Evolutionary conservation across 2,888 invertebrate species (phyloP).

Genomic region (Thecocarcelia acutangulata): DNA sequence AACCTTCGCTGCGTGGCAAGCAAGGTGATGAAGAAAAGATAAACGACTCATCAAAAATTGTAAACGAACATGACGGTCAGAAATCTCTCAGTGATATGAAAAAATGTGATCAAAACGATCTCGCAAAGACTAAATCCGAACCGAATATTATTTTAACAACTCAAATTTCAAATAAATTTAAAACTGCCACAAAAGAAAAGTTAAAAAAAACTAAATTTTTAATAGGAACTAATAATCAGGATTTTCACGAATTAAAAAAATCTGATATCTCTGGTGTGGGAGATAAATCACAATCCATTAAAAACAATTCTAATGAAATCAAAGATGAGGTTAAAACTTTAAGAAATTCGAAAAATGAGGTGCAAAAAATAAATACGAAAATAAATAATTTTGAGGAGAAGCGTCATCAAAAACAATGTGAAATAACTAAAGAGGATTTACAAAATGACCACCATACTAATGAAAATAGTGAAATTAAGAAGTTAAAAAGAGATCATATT

Average conservation of each 20-base stretch:
- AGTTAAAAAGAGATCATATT: not conserved
- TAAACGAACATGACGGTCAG: not conserved
- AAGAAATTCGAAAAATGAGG: not conserved
- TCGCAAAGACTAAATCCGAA: not conserved
- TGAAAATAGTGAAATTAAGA: conserved; percentile 10
- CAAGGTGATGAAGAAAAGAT: not conserved
- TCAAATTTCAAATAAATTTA: conserved; percentile 2
- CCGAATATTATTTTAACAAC: not conserved
- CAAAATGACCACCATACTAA: not conserved
- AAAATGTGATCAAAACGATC: not conserved
- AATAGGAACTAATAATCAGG: conserved; percentile 1
- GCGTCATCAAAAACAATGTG: conserved; percentile 45
- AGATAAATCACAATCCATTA: not conserved
- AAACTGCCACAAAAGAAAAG: conserved; percentile 63
- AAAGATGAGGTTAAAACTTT: not conserved
- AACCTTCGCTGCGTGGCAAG: not conserved
- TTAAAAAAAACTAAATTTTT: conserved; percentile 37
- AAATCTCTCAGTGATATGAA: conserved; percentile 1
- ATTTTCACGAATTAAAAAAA: too few relatives aligned
- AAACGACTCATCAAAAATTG: not conserved
- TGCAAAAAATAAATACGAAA: not conserved
- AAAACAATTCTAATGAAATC: not conserved
- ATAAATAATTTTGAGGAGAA: conserved; percentile 50
- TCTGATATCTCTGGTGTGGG: not conserved
- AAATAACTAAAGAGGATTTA: conserved; percentile 14